Conservation (phyloP, 2,888 invertebrate species). For the Cryptophagus acutangulus region DNA sequence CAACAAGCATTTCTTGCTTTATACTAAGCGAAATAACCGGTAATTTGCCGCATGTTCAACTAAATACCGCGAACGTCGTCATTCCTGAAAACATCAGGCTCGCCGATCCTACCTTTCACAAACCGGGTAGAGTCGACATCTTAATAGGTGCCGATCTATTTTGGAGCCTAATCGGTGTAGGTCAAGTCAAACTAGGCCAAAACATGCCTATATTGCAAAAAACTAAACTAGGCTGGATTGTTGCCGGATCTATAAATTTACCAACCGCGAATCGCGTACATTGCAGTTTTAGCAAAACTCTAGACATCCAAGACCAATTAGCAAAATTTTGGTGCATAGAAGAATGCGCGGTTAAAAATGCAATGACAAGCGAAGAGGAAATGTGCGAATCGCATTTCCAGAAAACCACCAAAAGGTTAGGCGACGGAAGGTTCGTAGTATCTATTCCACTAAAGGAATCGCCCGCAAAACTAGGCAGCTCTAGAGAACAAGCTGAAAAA, state of each 20-base stretch:
- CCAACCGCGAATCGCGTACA: background rate
- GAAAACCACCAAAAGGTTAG: background rate
- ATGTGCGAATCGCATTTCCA: background rate
- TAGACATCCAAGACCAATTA: background rate
- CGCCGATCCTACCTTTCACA: background rate
- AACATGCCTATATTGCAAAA: conserved; percentile 18
- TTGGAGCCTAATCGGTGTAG: background rate
- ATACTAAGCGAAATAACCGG: conserved; percentile 12
- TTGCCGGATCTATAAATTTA: background rate
- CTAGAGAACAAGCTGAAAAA: background rate
- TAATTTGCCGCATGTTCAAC: conserved; percentile 14
- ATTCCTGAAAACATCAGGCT: background rate
- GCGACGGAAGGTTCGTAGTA: background rate
- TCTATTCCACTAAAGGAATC: background rate
- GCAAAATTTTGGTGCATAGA: background rate
- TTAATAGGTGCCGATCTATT: background rate
- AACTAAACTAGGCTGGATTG: conserved; percentile 8
- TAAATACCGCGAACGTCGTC: background rate
- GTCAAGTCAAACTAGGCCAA: background rate
- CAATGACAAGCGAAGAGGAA: background rate
- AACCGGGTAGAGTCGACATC: background rate
- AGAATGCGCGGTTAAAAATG: background rate
- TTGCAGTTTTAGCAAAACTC: conserved; percentile 14
- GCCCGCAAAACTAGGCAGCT: conserved; percentile 4
- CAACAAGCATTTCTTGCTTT: conserved; percentile 7